Evolutionary conservation across 2,113 vertebrate species (phyloP), one percentile per base, ranked within the genome.

Genomic region (Tichodroma muraria): DNA sequence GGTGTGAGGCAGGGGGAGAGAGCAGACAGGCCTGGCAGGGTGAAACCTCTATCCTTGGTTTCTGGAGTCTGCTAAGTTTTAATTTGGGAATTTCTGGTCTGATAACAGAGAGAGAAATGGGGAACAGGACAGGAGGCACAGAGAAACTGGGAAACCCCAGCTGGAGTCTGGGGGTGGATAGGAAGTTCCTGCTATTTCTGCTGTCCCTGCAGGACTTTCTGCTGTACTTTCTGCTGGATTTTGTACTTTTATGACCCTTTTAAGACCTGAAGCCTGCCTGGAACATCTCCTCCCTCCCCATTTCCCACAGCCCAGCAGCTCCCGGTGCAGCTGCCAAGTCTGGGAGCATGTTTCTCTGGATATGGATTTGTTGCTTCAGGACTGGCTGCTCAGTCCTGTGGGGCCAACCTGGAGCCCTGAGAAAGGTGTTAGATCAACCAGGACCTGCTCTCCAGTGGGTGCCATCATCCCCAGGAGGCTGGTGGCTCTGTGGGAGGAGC

Each of bases 91-190:
- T 79, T 90, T 50, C 22, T 45, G 40, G 37, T 38, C 56, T 75
- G 44, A 12, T 50, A 45, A 54, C 12, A 65, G 30, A 49, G 63
- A 52, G 27, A 59, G 22, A 86, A 76, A 66, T 54, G 52, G 20
- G 49, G 68, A 93, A 31, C 53, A 14, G 18, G 15, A 22, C 1
- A 1, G 16, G 53, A 45, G 50, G 13, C 28, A 28, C 24, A 5
- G 64, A 28, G 69, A 44, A 52, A 66, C n/a, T 47, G 81, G 47
- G 47, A 63, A 73, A 56, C 23, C 31, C 25, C 60, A 78, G 64
- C 35, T 0, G 0, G 64, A n/a, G 17, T n/a, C 66, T 65, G 42
- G 30, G 20, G 13, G 4, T n/a, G 9, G 25, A 12, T 37, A 6
- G 28, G 84, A 66, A 57, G 4, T 42, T 47, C 50, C 69, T 60